Conservation (phyloP, 2,888 invertebrate genomes). For the Nineta flava region DNA sequence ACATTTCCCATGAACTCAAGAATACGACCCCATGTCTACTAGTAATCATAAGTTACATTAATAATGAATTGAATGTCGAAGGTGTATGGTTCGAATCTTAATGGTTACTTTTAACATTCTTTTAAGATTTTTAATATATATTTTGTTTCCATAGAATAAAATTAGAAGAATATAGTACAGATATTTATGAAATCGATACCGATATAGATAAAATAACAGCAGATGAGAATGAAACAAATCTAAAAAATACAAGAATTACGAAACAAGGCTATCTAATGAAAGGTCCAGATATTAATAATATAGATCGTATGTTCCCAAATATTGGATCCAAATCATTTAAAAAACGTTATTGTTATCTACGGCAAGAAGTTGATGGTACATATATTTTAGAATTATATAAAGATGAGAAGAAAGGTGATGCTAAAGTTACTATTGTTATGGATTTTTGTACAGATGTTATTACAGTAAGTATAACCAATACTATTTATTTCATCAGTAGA, state of each 20-base stretch:
- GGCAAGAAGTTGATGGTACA: constrained; percentile 81
- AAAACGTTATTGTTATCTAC: constrained; percentile 73
- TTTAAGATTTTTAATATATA: no score
- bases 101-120: no score
- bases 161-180: constrained; percentile 51
- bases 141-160: constrained; percentile 16
- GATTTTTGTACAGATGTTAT: constrained; percentile 85
- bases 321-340: constrained; percentile 89
- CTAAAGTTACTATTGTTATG: constrained; percentile 84
- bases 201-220: constrained; percentile 53
- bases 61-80: no score
- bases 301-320: constrained; percentile 76
- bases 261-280: constrained; percentile 85
- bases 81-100: no score
- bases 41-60: no score
- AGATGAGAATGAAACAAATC: constrained; percentile 45
- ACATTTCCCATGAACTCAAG: no score
- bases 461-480: constrained; percentile 35
- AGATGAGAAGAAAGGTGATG: constrained; percentile 81
- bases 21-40: no score
- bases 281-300: constrained; percentile 74
- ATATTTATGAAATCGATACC: constrained; percentile 80
- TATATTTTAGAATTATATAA: constrained; percentile 85
- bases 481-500: background rate
- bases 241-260: constrained; percentile 60